Evolutionary conservation across 2,888 invertebrate species (phyloP), one percentile per base, ranked within the genome.

Genomic region (Drosophila kuntzei): DNA sequence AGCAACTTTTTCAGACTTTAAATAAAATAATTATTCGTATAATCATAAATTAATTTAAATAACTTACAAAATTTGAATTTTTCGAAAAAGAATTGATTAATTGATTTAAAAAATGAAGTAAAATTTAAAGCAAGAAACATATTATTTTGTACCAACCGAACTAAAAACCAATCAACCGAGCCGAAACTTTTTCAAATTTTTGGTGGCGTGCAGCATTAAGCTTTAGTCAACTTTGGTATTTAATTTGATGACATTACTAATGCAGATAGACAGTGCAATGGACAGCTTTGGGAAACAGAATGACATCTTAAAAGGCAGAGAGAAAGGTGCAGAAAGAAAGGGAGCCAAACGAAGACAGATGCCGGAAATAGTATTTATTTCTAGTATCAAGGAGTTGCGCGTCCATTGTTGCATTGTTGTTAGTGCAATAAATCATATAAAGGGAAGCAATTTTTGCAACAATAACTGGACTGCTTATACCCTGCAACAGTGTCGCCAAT

Each of bases 131-230:
- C n/a, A n/a, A n/a, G n/a, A n/a, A n/a, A n/a, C n/a, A n/a, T n/a
- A n/a, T n/a, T n/a, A n/a, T n/a, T n/a, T n/a, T n/a, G n/a, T n/a
- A n/a, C n/a, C n/a, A n/a, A n/a, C n/a, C n/a, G n/a, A n/a, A n/a
- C n/a, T n/a, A n/a, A n/a, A n/a, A n/a, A n/a, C n/a, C n/a, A n/a
- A n/a, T n/a, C n/a, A n/a, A n/a, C n/a, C n/a, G n/a, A n/a, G n/a
- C n/a, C n/a, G n/a, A 43, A 7, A 29, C 32, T 58, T 55, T 6
- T 2, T 8, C 27, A 6, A 2, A 67, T 78, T 78, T 78, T 65
- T 69, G 53, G 34, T 32, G 41, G n/a, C n/a, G n/a, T n/a, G n/a
- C n/a, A n/a, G n/a, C n/a, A n/a, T n/a, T 25, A n/a, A 9, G 29
- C 16, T n/a, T 25, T n/a, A 9, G 29, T 12, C 2, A 29, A 49